A percentile compares a stretch with the other conserved stretches of the same genome.
phyloP scores from a whole-genome alignment of 2,113 vertebrate genomes.

The Oxyura jamaicensis region DNA sequence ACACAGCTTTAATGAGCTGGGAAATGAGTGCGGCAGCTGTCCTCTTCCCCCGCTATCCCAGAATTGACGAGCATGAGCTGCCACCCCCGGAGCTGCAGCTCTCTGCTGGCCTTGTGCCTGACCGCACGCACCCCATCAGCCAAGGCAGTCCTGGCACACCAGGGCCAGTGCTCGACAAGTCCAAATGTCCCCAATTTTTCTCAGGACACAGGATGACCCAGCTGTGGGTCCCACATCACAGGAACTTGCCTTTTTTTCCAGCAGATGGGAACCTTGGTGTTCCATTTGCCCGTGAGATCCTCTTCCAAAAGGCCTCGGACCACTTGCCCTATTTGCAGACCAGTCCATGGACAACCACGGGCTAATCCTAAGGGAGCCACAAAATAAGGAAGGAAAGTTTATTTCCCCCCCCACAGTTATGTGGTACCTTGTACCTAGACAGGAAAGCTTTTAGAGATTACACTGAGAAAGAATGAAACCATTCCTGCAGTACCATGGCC shows the following conservation, averaged over 20 bases:
- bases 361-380: background rate
- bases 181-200: fast-evolving
- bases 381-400: background rate
- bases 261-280: background rate
- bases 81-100: background rate
- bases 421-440: background rate
- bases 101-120: background rate
- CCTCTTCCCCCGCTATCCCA: background rate
- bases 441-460: background rate
- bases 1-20: fast-evolving
- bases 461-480: background rate
- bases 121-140: background rate
- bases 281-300: background rate
- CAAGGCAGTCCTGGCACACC: background rate
- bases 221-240: background rate
- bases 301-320: background rate
- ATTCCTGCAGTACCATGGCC: background rate
- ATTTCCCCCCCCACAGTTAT: background rate
- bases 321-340: fast-evolving
- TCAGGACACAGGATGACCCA: background rate
- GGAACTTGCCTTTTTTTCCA: background rate
- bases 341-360: background rate
- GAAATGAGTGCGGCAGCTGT: background rate
- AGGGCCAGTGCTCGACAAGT: background rate
- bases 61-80: background rate